Percentiles rank a stretch among this genome's conserved stretches.
Evolutionary conservation across 2,888 invertebrate genomes (phyloP).

Genomic region (Pimpla rufipes): DNA sequence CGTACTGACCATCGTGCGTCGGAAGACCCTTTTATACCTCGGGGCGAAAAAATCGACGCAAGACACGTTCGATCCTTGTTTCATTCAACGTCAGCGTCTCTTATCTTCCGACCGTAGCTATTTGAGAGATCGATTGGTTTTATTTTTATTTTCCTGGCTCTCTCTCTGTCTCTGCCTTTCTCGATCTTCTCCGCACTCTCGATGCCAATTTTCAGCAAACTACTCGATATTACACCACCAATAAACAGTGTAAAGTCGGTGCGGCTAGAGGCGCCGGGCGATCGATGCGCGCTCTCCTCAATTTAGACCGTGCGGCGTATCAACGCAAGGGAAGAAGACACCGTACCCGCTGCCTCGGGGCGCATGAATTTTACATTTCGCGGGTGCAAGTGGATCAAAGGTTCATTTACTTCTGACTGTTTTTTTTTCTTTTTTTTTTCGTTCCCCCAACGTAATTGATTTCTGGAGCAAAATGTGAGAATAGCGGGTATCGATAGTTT

Average conservation of each 20-base stretch:
- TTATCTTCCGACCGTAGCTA: background rate
- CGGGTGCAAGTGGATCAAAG: conserved; percentile 2
- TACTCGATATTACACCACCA: conserved; percentile 6
- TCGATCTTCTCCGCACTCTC: no score
- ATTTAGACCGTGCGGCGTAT: conserved; percentile 47
- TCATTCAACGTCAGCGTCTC: no score
- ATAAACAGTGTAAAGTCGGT: conserved; percentile 45
- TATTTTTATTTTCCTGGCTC: no score
- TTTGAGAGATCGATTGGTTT: background rate
- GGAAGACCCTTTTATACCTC: conserved; percentile 31
- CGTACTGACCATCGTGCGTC: conserved; percentile 42
- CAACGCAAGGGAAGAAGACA: background rate
- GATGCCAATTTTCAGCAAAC: conserved; percentile 47
- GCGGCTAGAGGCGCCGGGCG: conserved; percentile 7
- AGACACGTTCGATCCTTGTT: conserved; percentile 10
- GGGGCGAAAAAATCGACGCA: conserved; percentile 11
- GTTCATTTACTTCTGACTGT: conserved; percentile 23
- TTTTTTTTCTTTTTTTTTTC: background rate
- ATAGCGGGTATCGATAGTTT: background rate
- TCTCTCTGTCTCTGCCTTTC: no score
- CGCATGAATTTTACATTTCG: conserved; percentile 16
- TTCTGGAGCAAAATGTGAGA: background rate
- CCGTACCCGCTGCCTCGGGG: background rate
- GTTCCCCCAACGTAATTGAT: background rate
- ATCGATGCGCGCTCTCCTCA: conserved; percentile 57